A percentile compares a stretch with the other conserved stretches of the same genome.
Conservation (phyloP, 2,888 invertebrate species). For the Erebia aethiops region DNA sequence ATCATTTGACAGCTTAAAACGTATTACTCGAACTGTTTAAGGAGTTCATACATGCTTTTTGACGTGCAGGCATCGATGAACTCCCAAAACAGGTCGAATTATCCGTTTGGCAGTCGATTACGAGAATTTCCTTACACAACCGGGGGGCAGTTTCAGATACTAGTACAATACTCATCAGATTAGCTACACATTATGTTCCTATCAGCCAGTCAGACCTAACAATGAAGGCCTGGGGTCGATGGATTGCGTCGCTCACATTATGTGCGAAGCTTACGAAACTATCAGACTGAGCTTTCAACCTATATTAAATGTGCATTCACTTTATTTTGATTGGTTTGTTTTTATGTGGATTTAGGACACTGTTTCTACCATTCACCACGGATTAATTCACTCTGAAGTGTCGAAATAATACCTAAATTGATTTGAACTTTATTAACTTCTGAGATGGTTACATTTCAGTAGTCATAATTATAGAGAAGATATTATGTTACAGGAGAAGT, state of each 20-base stretch:
- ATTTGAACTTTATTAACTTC: too few relatives aligned
- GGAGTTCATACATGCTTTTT: too few relatives aligned
- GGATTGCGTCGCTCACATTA: slow-evolving; percentile 12
- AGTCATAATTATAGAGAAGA: too few relatives aligned
- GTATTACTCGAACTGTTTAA: too few relatives aligned
- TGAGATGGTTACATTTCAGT: too few relatives aligned
- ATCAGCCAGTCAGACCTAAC: slow-evolving; percentile 1
- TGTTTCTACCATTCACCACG: not conserved
- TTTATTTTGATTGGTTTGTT: not conserved
- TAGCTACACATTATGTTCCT: not conserved
- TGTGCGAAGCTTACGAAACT: slow-evolving; percentile 20
- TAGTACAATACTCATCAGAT: not conserved
- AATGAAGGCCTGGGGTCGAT: slow-evolving; percentile 26
- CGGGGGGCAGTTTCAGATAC: not conserved
- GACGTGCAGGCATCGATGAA: too few relatives aligned
- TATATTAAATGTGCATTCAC: slow-evolving; percentile 15
- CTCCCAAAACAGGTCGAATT: too few relatives aligned
- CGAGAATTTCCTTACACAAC: too few relatives aligned
- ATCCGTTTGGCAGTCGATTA: too few relatives aligned
- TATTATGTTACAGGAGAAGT: too few relatives aligned
- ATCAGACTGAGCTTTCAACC: slow-evolving; percentile 22
- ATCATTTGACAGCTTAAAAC: too few relatives aligned
- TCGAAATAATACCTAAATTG: too few relatives aligned
- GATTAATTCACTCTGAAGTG: not conserved
- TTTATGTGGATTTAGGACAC: not conserved